Base-by-base conservation (phyloP, 2,113 vertebrate genomes). In the Gnathonemus longibarbis region DNA sequence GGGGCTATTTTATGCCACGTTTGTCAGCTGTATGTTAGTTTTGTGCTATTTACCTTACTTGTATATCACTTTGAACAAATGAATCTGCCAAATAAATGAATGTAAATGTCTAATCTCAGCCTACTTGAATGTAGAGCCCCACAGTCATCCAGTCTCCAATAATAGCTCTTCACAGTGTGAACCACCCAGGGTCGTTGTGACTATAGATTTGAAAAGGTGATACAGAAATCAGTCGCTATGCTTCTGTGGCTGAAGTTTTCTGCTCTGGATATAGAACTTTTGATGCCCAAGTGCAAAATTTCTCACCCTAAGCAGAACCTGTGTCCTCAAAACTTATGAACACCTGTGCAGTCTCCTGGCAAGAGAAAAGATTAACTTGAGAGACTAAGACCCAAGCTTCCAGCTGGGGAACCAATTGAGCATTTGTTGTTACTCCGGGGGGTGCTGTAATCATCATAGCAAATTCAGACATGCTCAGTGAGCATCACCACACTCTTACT, bases 391-490 rank as follows among this genome's bases (percentile, higher is more conserved):
- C 46, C 83, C 83, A 86, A 50, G 84, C 24, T 50, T 86, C 84
- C 84, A 49, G 24, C 84, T 86, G 74, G 74, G 74, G 74, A 80
- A 80, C 35, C 35, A 80, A 80, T 42, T 80, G 84, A 86, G 45
- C 84, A 86, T 27, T 48, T 49, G 84, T 86, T 86, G 74, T 86
- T 49, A 86, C 45, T 48, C 45, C 84, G 4, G 24, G 45, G 84
- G 84, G 45, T 86, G 45, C 45, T 86, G 45, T 86, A 86, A 86
- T 86, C 84, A 86, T 27, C n/a, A 86, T n/a, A 27, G 84, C 45
- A 48, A 3, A 86, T 86, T 86, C 84, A 86, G 74, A 42, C 45
- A 86, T 86, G 83, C 45, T 86, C 48, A 49, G n/a, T 49, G 45
- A 85, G 42, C 45, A 48, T 11, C 24, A 27, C n/a, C 10, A 86